Percentiles rank a stretch among this genome's conserved stretches.
These are phyloP conservation scores for Monarcha castaneiventris DNA, from an alignment of 2,113 vertebrate genomes.

Conservation along the genomic window DNA sequence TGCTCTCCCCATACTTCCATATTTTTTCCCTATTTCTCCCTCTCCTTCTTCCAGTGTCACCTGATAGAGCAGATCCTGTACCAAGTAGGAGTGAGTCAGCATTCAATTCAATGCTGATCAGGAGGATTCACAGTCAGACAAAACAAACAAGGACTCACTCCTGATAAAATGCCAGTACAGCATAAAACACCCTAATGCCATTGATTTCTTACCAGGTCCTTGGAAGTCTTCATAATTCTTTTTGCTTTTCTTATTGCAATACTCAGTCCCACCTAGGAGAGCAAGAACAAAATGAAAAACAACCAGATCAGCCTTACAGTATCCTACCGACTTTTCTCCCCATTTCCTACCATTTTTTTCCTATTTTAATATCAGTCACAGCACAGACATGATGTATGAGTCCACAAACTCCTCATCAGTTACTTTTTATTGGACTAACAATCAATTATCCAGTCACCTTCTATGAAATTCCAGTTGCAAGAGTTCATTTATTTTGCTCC, in stretches of 20 bases:
- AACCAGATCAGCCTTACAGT: not conserved
- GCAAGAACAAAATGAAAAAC: not conserved
- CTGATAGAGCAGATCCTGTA: not conserved
- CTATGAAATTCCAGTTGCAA: not conserved
- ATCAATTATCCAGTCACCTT: constrained; percentile 19
- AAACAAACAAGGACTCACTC: not conserved
- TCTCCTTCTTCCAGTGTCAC: not conserved
- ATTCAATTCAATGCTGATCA: not conserved
- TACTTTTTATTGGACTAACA: constrained; percentile 20
- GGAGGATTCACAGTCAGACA: not conserved
- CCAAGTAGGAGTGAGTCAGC: not conserved
- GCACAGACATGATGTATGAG: not conserved
- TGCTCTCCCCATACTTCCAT: not conserved
- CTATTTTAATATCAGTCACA: not conserved
- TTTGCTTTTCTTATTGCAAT: constrained; percentile 48
- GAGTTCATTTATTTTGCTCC: constrained; percentile 25
- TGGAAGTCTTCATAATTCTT: constrained; percentile 22
- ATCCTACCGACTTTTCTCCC: not conserved
- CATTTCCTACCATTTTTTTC: not conserved
- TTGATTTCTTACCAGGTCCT: constrained; percentile 52
- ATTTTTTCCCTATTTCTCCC: not conserved
- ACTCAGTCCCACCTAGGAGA: constrained; percentile 52
- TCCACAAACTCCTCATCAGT: not conserved
- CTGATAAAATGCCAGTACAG: not conserved
- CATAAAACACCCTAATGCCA: not conserved